Conservation (phyloP, 2,113 vertebrate species). For the Lepus europaeus region DNA sequence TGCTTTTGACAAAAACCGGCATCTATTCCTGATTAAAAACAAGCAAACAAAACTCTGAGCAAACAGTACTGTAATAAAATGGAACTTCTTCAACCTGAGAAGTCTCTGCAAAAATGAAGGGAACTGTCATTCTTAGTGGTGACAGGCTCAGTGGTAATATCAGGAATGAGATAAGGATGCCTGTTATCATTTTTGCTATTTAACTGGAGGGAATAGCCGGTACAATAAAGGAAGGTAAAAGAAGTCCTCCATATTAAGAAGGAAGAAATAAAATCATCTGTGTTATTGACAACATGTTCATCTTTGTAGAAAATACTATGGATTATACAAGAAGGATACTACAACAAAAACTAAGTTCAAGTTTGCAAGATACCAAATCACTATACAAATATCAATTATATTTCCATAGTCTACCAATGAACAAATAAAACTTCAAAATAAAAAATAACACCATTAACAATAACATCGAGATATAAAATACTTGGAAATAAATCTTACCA, state of each 20-base stretch:
- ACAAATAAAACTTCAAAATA: slow-evolving; percentile 28
- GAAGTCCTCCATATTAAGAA: not conserved
- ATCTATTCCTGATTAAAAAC: slow-evolving; percentile 27
- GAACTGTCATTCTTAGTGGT: not conserved
- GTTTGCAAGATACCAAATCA: not conserved
- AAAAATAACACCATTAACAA: not conserved
- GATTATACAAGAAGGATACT: not conserved
- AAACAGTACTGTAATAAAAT: not conserved
- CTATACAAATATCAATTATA: not conserved
- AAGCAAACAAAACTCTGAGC: not conserved
- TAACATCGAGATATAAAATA: not conserved
- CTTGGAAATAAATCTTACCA: not conserved
- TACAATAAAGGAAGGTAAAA: not conserved
- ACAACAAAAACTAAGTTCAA: not conserved
- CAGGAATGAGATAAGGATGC: not conserved
- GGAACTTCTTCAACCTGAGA: not conserved
- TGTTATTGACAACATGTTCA: not conserved
- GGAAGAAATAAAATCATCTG: not conserved
- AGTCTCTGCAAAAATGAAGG: not conserved
- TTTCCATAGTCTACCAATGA: not conserved
- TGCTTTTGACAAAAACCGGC: slow-evolving; percentile 20
- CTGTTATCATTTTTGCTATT: not conserved
- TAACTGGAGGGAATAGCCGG: not conserved
- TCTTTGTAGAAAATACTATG: not conserved
- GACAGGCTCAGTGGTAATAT: not conserved